Evolutionary conservation across 2,888 invertebrate genomes (phyloP), one percentile per base, ranked within the genome.

Genomic region (Belgica antarctica): DNA sequence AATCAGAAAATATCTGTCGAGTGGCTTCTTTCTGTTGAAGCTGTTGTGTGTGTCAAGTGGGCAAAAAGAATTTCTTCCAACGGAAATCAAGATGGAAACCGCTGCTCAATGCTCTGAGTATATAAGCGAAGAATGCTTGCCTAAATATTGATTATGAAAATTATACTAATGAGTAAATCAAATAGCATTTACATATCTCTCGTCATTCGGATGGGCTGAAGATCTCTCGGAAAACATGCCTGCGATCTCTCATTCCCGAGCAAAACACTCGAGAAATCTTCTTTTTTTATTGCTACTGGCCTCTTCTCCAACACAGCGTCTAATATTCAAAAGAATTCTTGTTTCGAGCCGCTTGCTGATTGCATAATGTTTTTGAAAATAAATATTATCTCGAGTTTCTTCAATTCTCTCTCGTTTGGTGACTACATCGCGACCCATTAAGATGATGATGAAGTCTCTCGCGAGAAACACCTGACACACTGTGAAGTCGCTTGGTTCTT

Each of bases 101-200:
- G n/a, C 22, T 52, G 52, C 12, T 31, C 12, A 31, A 31, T 31
- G 12, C 12, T 12, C 7, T 8, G 34, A 31, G 34, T 31, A 12
- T 31, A 12, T 31, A 12, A 24, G 59, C 25, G 22, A 36, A 62
- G 62, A 62, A 62, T 34, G 15, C 22, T 62, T 62, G 62, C 62
- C 31, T 28, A 34, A 62, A 62, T 62, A 62, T 62, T 52, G 52
- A 52, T 52, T 62, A 62, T 62, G 62, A 62, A 62, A 62, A 62
- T 62, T 31, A 36, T 62, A 36, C 62, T 62, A 62, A 62, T 62
- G 62, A 62, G 62, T 28, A 28, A 62, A 31, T 62, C 62, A 62
- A 62, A 62, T 62, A 62, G n/a, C 62, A 62, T 62, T 62, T 62
- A 36, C 62, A 62, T 62, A 36, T 17, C 15, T n/a, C 62, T 8